Conservation (phyloP, 1,140 invertebrate species). For the Paracyclopina nana region DNA sequence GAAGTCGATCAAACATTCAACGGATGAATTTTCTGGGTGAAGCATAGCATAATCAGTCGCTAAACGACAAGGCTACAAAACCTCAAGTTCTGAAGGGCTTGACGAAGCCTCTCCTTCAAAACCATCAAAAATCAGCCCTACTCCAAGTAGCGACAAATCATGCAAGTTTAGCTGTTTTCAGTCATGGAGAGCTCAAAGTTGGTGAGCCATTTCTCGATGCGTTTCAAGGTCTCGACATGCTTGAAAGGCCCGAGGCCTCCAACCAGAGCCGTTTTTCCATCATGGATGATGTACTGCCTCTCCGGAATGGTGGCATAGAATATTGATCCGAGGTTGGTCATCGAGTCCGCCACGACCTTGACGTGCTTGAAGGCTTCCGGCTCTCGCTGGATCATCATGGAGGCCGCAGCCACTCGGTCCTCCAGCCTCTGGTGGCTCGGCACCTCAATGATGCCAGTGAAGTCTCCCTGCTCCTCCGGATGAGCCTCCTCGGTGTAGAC, state of each 20-base stretch:
- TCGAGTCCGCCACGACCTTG: slow-evolving; percentile 7
- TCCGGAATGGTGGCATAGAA: slow-evolving; percentile 15
- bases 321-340: slow-evolving; percentile 6
- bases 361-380: neutral
- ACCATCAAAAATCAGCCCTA: too few species aligned
- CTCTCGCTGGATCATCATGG: neutral
- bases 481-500: slow-evolving; percentile 19
- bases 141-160: too few species aligned
- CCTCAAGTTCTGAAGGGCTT: too few species aligned
- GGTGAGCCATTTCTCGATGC: too few species aligned
- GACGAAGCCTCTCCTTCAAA: too few species aligned
- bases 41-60: too few species aligned
- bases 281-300: slow-evolving; percentile 14
- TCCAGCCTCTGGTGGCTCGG: slow-evolving; percentile 1
- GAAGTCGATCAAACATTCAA: too few species aligned
- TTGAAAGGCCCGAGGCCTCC: slow-evolving; percentile 11
- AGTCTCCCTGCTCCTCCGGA: slow-evolving; percentile 17
- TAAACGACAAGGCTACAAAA: too few species aligned
- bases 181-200: too few species aligned
- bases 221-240: too few species aligned
- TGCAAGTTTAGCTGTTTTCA: too few species aligned
- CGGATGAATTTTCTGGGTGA: too few species aligned
- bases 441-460: slow-evolving; percentile 3
- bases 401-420: slow-evolving; percentile 5
- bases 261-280: slow-evolving; percentile 2